Conservation (phyloP, 2,888 invertebrate genomes). For the Agrochola macilenta region DNA sequence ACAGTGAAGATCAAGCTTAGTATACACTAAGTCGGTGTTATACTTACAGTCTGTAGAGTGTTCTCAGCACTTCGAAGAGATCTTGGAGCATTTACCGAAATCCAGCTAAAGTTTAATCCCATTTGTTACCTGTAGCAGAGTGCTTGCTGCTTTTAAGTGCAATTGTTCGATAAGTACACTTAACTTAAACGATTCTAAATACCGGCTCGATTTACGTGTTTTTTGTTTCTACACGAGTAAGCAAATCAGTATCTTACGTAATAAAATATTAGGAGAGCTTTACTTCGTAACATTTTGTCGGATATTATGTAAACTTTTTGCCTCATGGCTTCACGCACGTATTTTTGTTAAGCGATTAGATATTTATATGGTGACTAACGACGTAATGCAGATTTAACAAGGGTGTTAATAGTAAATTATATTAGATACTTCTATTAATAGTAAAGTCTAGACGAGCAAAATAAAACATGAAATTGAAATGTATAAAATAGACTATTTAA, state of each 20-base stretch:
- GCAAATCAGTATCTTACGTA: conserved; percentile 8
- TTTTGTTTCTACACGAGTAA: conserved; percentile 1
- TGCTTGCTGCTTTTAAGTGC: conserved; percentile 9
- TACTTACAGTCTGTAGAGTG: neutral
- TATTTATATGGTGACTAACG: too few species aligned
- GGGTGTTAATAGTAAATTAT: neutral
- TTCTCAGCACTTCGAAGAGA: neutral
- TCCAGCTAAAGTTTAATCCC: conserved; percentile 5
- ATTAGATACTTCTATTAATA: too few species aligned
- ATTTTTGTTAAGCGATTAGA: neutral
- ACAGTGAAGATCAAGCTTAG: neutral
- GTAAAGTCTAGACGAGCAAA: neutral
- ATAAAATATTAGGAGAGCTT: conserved; percentile 19
- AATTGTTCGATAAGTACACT: conserved; percentile 21
- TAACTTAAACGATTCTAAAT: conserved; percentile 1
- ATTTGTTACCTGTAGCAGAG: conserved; percentile 34
- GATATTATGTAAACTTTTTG: neutral
- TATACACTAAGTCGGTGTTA: conserved; percentile 1
- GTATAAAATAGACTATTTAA: neutral
- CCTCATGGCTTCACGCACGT: neutral
- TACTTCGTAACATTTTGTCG: neutral
- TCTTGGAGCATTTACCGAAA: neutral
- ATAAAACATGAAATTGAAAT: conserved; percentile 7
- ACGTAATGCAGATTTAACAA: neutral
- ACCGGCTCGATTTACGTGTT: conserved; percentile 10